These are phyloP conservation scores for Anastrepha obliqua DNA, from an alignment of 1,140 invertebrate species.

Conservation along the genomic window DNA sequence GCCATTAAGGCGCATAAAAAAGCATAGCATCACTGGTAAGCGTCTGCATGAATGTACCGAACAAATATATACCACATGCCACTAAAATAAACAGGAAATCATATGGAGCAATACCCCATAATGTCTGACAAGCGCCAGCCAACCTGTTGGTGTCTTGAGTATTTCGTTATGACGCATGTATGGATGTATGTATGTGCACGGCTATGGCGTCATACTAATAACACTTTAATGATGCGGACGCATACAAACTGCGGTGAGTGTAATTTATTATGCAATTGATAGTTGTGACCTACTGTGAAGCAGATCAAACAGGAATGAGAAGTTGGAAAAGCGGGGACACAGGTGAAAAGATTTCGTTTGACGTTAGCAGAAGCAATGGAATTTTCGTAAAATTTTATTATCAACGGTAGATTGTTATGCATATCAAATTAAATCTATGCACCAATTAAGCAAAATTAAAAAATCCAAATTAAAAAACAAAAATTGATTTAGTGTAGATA, in stretches of 20 bases:
- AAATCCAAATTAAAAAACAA: too few relatives aligned
- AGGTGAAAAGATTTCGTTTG: neutral
- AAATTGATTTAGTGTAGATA: too few relatives aligned
- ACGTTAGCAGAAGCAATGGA: neutral
- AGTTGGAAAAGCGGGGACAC: neutral
- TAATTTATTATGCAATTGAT: slow-evolving; percentile 10
- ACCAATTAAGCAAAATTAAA: too few relatives aligned
- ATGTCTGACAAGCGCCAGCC: neutral
- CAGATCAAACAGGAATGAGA: neutral
- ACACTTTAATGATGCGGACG: slow-evolving; percentile 37
- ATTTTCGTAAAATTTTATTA: too few relatives aligned
- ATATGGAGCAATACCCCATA: slow-evolving; percentile 34
- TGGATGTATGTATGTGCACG: neutral
- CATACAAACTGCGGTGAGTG: neutral
- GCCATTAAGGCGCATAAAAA: neutral
- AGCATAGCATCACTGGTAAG: neutral
- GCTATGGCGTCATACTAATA: neutral
- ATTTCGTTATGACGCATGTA: neutral
- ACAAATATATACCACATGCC: neutral
- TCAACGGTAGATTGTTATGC: too few relatives aligned
- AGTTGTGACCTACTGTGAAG: neutral
- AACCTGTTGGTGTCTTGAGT: slow-evolving; percentile 23
- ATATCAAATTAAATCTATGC: too few relatives aligned
- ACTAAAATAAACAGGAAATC: slow-evolving; percentile 37
- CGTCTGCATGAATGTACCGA: neutral